A percentile compares a stretch with the other conserved stretches of the same genome.
Evolutionary conservation across 2,113 vertebrate species (phyloP).

Genomic region (Podarcis raffonei): DNA sequence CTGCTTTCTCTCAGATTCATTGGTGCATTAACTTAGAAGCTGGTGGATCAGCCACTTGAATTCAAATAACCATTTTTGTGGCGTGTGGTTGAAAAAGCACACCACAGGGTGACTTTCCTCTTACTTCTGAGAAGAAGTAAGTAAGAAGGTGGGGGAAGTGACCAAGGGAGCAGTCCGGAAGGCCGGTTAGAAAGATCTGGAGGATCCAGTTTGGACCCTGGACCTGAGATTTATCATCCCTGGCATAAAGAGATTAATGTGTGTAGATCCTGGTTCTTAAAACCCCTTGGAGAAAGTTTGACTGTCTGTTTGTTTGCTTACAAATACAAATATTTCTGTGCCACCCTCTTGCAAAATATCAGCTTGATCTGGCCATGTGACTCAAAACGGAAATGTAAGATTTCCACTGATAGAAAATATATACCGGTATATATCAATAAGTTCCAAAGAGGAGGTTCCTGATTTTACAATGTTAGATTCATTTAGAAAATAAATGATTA

Average conservation of each 20-base stretch:
- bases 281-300: not conserved
- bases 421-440: not conserved
- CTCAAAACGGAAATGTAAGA: not conserved
- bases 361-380: not conserved
- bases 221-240: not conserved
- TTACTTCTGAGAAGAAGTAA: not conserved
- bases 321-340: too few relatives aligned
- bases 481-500: constrained; percentile 39
- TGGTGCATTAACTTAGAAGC: not conserved
- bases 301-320: too few relatives aligned
- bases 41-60: not conserved
- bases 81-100: not conserved
- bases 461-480: not conserved
- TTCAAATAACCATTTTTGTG: not conserved
- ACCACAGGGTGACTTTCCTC: not conserved
- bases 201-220: too few relatives aligned
- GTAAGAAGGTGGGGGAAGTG: too few relatives aligned
- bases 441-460: not conserved
- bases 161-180: too few relatives aligned
- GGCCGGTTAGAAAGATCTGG: too few relatives aligned
- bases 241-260: not conserved
- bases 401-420: not conserved
- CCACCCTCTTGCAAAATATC: too few relatives aligned
- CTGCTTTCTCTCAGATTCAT: constrained; percentile 9
- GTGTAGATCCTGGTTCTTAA: too few relatives aligned